Evolutionary conservation across 2,113 vertebrate species (phyloP).

Genomic region (Equus quagga): DNA sequence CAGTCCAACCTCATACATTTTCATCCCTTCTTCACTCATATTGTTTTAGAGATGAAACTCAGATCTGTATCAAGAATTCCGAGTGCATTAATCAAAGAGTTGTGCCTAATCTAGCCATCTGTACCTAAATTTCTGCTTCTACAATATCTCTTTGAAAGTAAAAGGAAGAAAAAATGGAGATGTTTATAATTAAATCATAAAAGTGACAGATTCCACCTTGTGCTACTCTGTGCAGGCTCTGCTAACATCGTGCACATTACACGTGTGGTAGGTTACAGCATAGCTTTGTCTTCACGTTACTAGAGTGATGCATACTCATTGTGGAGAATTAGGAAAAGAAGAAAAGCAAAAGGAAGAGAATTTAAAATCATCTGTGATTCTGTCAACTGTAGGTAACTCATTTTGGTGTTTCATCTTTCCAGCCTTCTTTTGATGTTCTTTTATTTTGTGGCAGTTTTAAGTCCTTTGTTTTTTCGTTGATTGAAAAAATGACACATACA

Average conservation of each 20-base stretch:
- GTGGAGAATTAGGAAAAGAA: not conserved
- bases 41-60: conserved; percentile 8
- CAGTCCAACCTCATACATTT: not conserved
- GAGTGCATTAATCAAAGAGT: not conserved
- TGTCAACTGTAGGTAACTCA: not conserved
- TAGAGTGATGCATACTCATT: not conserved
- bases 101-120: not conserved
- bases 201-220: fast-evolving
- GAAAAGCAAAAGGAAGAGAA: not conserved
- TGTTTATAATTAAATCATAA: not conserved
- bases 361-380: not conserved
- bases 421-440: not conserved
- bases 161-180: not conserved
- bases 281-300: not conserved
- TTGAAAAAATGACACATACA: not conserved
- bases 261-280: not conserved
- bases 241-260: not conserved
- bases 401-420: not conserved
- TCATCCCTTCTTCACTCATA: not conserved
- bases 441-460: conserved; percentile 6
- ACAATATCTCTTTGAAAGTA: not conserved
- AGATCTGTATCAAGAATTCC: not conserved
- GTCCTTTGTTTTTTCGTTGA: not conserved
- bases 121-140: not conserved
- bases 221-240: fast-evolving